Evolutionary conservation across 2,797 vertebrate species (phyloP).

Genomic region (Phalloptychus januarius): DNA sequence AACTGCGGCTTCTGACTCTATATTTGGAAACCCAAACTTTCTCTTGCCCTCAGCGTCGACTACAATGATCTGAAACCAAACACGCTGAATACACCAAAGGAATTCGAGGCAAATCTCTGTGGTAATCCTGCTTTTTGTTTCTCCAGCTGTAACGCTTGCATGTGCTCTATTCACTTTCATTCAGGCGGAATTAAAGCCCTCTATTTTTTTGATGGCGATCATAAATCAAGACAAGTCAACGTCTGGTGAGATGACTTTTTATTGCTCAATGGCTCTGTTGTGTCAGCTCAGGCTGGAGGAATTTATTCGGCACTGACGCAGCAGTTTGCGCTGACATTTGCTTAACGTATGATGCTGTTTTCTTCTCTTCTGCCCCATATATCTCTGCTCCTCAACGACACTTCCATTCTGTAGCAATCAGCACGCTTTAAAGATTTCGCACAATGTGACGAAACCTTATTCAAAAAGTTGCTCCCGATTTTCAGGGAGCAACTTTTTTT

Average conservation of each 20-base stretch:
- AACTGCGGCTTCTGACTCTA: constrained; percentile 32
- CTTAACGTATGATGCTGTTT: constrained; percentile 44
- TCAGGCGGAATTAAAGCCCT: constrained; percentile 67
- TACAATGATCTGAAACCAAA: constrained; percentile 36
- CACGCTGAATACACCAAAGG: constrained; percentile 23
- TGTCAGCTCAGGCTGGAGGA: constrained; percentile 44
- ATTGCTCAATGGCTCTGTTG: constrained; percentile 40
- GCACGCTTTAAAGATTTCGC: constrained; percentile 39
- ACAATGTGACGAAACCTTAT: constrained; percentile 32
- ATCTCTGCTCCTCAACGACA: constrained; percentile 43
- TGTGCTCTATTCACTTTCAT: constrained; percentile 57
- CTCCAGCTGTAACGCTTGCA: constrained; percentile 38
- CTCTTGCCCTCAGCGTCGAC: constrained; percentile 13
- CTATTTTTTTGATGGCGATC: constrained; percentile 65
- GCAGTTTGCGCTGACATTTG: constrained; percentile 56
- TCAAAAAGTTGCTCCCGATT: constrained; percentile 45
- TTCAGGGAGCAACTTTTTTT: too few relatives aligned
- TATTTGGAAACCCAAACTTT: constrained; percentile 47
- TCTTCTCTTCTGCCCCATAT: constrained; percentile 35
- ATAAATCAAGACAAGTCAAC: constrained; percentile 71
- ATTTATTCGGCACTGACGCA: constrained; percentile 45
- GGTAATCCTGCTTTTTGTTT: constrained; percentile 44
- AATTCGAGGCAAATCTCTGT: constrained; percentile 30
- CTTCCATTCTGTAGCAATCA: constrained; percentile 50
- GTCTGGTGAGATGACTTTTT: constrained; percentile 44